Base-by-base conservation (phyloP, 2,797 vertebrate species). In the Hybognathus amarus region DNA sequence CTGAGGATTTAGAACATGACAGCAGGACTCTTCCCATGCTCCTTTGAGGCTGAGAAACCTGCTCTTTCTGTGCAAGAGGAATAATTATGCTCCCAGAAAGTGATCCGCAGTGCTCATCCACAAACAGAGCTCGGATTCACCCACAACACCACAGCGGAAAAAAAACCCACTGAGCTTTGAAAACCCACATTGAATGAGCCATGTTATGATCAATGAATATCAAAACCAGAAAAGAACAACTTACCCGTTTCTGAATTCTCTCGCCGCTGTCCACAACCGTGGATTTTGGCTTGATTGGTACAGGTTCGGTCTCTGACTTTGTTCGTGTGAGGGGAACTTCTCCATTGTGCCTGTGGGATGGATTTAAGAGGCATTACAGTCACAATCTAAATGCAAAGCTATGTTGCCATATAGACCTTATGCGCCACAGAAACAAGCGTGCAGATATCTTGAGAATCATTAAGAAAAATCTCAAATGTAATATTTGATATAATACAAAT, bases 291-390 rank as follows among this genome's bases (percentile, higher is more conserved):
- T 96, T 97, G 84, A 93, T 94, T 87, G 90, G 90, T 85, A 95
- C 88, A 66, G 94, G 94, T 88, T 99, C 97, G 70, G 92, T 80
- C 82, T 99, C 97, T 33, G 95, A 95, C 92, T 97, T 99, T 0
- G 96, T 95, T 91, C 95, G 93, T 83, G 89, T 91, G 33, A 90
- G 89, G 92, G 95, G 92, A 90, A 97, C 80, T 89, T 98, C 97
- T 89, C 97, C 97, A 90, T 98, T 98, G 87, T 96, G 92, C 83
- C 97, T 99, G 86, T 59, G 67, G 61, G 79, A n/a, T 88, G 61
- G 79, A n/a, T 88, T 88, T 78, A 86, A 59, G 22, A 63, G 13
- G 6, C 64, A 20, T 42, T 4, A 61, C 3, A 18, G 38, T 22
- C 30, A 56, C 17, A 56, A 33, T 54, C 61, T 33, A 36, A 45